These are phyloP conservation scores for Nerophis ophidion DNA, from an alignment of 2,113 vertebrate species.

Conservation along the genomic window DNA sequence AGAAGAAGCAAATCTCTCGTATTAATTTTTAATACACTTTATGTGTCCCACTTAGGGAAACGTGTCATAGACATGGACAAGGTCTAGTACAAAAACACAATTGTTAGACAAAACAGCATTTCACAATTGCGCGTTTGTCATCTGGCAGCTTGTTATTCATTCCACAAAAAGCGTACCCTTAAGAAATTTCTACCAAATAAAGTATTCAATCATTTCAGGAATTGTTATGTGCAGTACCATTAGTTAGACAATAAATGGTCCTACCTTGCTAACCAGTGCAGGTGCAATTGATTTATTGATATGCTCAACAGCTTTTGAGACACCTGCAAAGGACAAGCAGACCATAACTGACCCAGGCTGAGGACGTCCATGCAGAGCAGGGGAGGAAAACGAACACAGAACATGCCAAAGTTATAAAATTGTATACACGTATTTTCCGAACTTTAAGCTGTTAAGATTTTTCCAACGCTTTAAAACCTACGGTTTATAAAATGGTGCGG, in stretches of 20 bases:
- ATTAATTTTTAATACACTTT: slow-evolving; percentile 6
- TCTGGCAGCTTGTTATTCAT: neutral
- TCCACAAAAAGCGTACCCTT: neutral
- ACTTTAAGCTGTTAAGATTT: no score
- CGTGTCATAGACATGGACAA: no score
- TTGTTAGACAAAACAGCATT: slow-evolving; percentile 33
- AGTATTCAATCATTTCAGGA: no score
- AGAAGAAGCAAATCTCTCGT: neutral
- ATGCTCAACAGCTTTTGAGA: slow-evolving; percentile 98
- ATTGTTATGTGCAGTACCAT: slow-evolving; percentile 33
- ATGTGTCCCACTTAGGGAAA: no score
- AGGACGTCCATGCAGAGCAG: slow-evolving; percentile 64
- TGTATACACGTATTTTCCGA: no score
- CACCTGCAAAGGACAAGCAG: slow-evolving; percentile 97
- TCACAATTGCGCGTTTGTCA: neutral
- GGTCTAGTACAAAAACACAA: slow-evolving; percentile 18
- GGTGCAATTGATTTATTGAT: slow-evolving; percentile 99
- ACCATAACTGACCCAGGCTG: slow-evolving; percentile 77
- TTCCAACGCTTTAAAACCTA: no score
- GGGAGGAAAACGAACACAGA: slow-evolving; percentile 65
- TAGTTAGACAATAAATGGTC: slow-evolving; percentile 76
- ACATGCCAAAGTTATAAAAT: neutral
- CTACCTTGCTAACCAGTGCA: slow-evolving; percentile 97
- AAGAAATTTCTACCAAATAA: no score
- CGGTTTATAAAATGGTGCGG: no score